Base-by-base conservation (phyloP, 2,113 vertebrate species). In the Sinosuthora webbiana region DNA sequence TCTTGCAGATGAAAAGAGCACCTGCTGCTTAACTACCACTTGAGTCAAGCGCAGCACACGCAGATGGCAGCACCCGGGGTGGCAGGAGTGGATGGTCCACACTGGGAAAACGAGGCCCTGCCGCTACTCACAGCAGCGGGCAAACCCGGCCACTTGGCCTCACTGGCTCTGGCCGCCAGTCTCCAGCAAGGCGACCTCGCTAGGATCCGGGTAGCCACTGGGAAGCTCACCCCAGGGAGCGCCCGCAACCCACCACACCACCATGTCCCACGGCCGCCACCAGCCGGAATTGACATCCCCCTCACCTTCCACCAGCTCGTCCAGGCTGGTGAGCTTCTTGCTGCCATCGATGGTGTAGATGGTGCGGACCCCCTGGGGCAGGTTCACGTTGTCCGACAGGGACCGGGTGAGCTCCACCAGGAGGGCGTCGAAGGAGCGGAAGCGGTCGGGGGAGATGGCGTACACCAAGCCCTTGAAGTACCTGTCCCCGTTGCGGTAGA, bases 381-480 rank as follows among this genome's bases (percentile, higher is more conserved):
- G 98, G 97, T 99, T 99, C 89, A 99, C 99, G 80, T 99, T 99
- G 98, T 99, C 99, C 4, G 99, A 99, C 70, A 99, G 97, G 19
- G 99, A 99, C 3, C 99, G 98, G 31, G 99, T 99, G 83, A 99
- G 99, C 97, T 99, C 99, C 91, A 97, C 98, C 45, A 99, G 99
- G 92, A 99, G 98, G 7, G 99, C 99, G 9, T 99, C 99, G 91
- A 99, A 98, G 59, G 99, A 99, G 59, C 99, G 97, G 97, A 99
- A 99, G 30, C 99, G 98, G 97, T 99, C 99, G 11, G 85, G 87
- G 68, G 99, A 99, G 95, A 99, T 98, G 20, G 99, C 99, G 11
- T 99, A 99, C 89, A 99, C 98, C 97, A 99, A 95, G 77, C 99
- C 99, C 95, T 99, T 99, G 96, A 99, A 99, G 96, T 99, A 99